These are phyloP conservation scores for Glyptemys insculpta DNA, from an alignment of 2,797 vertebrate species.

Conservation along the genomic window DNA sequence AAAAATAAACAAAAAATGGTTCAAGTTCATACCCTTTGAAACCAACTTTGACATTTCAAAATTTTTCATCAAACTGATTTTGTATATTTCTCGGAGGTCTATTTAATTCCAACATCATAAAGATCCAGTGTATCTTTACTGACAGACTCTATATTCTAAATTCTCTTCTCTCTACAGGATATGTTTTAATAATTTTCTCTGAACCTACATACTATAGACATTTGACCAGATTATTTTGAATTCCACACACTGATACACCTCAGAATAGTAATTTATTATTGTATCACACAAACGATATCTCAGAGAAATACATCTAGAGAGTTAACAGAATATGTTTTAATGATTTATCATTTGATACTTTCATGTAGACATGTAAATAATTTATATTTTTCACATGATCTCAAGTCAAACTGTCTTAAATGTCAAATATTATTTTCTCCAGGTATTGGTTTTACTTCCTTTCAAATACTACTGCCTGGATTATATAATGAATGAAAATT, in stretches of 20 bases:
- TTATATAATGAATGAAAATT: slow-evolving; percentile 76
- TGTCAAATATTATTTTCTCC: slow-evolving; percentile 67
- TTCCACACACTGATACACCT: slow-evolving; percentile 61
- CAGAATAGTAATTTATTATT: slow-evolving; percentile 68
- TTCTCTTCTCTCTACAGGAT: slow-evolving; percentile 51
- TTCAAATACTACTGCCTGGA: slow-evolving; percentile 72
- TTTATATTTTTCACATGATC: slow-evolving; percentile 11
- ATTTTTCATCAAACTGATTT: slow-evolving; percentile 63
- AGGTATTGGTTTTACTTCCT: slow-evolving; percentile 66
- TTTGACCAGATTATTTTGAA: slow-evolving; percentile 63
- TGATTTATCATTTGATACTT: slow-evolving; percentile 63
- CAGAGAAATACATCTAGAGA: neutral
- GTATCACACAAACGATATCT: slow-evolving; percentile 38
- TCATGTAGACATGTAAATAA: slow-evolving; percentile 70
- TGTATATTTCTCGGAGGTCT: slow-evolving; percentile 63
- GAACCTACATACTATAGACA: slow-evolving; percentile 60
- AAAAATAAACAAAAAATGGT: slow-evolving; percentile 59
- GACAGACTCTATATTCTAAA: slow-evolving; percentile 63
- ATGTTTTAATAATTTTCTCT: slow-evolving; percentile 72
- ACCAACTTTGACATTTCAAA: slow-evolving; percentile 47
- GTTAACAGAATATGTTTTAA: slow-evolving; percentile 61
- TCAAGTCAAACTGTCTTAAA: neutral
- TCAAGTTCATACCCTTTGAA: slow-evolving; percentile 57
- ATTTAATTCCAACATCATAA: slow-evolving; percentile 67
- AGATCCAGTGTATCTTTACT: slow-evolving; percentile 70